These are phyloP conservation scores for Drosophila anomalata DNA, from an alignment of 2,888 invertebrate species.

Conservation along the genomic window DNA sequence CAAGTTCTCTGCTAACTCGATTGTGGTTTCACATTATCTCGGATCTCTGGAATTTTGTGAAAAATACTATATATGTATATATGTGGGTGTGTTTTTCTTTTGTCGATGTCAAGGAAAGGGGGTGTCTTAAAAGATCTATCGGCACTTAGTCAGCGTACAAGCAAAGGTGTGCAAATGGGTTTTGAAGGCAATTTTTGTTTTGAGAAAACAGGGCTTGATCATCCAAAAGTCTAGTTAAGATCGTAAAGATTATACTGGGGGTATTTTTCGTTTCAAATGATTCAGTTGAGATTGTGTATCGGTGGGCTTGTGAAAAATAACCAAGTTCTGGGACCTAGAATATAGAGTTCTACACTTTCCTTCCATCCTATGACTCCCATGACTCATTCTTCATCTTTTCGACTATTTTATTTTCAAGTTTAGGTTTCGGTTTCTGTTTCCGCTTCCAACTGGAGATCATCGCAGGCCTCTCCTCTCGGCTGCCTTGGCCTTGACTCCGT, in stretches of 20 bases:
- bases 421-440: slow-evolving; percentile 6
- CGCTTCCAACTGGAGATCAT: slow-evolving; percentile 12
- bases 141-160: slow-evolving; percentile 42
- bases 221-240: background rate
- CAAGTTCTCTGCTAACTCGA: slow-evolving; percentile 58
- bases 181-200: background rate
- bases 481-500: slow-evolving; percentile 31
- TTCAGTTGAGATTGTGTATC: background rate
- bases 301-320: too few relatives aligned
- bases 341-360: too few relatives aligned
- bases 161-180: slow-evolving; percentile 32
- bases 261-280: background rate
- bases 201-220: background rate
- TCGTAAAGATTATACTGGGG: background rate
- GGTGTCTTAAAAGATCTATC: slow-evolving; percentile 38
- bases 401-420: background rate
- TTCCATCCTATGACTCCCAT: background rate
- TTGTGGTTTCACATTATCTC: slow-evolving; percentile 65
- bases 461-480: background rate
- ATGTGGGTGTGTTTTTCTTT: slow-evolving; percentile 11
- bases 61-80: slow-evolving; percentile 2
- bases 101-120: background rate
- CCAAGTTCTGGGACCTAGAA: too few relatives aligned
- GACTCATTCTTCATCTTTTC: background rate
- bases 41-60: slow-evolving; percentile 58